Conservation (phyloP, 2,888 invertebrate genomes). For the Ophonus ardosiacus region DNA sequence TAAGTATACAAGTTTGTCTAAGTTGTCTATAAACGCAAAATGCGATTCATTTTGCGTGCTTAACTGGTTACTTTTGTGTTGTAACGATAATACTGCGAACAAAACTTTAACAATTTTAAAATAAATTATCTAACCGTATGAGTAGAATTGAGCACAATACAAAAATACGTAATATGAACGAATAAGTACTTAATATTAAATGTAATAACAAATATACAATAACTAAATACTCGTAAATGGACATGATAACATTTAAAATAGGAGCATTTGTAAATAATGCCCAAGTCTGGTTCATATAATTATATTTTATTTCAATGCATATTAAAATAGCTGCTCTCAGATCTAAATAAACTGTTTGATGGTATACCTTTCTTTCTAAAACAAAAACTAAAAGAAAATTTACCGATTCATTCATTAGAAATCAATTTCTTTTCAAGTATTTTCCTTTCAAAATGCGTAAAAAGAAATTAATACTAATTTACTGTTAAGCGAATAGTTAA, state of each 20-base stretch:
- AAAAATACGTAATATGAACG: constrained; percentile 61
- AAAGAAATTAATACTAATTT: constrained; percentile 18
- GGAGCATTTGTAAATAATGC: constrained; percentile 33
- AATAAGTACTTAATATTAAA: constrained; percentile 58
- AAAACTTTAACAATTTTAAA: constrained; percentile 57
- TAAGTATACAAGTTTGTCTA: constrained; percentile 23
- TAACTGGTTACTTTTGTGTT: constrained; percentile 45
- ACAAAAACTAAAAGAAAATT: background rate
- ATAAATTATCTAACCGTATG: constrained; percentile 58
- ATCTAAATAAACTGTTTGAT: background rate
- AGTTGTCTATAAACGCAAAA: background rate
- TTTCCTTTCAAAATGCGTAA: background rate
- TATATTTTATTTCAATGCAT: constrained; percentile 16
- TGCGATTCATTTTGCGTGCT: background rate
- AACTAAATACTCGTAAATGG: constrained; percentile 35
- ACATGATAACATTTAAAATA: constrained; percentile 34
- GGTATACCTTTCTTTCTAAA: constrained; percentile 21
- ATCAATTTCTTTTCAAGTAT: constrained; percentile 9
- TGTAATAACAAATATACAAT: constrained; percentile 45
- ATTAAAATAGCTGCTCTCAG: constrained; percentile 26
- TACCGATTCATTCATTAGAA: constrained; percentile 15
- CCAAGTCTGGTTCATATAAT: background rate
- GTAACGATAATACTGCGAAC: constrained; percentile 60
- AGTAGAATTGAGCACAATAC: constrained; percentile 62
- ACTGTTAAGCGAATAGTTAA: background rate